Conservation (phyloP, 2,113 vertebrate species). For the Lepus americanus region DNA sequence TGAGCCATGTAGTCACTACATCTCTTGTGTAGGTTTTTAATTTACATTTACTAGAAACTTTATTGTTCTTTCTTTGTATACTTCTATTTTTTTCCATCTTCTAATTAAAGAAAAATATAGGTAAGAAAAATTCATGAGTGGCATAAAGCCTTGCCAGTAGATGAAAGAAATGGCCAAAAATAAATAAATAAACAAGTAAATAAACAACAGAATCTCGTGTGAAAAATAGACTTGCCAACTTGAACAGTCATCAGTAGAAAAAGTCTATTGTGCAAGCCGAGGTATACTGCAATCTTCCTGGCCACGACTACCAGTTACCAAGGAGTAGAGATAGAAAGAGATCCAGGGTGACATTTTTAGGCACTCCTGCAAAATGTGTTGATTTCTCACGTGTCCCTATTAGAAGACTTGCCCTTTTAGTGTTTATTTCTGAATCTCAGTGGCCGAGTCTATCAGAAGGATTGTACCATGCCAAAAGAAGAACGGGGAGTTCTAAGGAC, state of each 20-base stretch:
- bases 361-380: background rate
- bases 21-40: conserved; percentile 35
- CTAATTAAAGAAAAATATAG: conserved; percentile 42
- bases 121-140: background rate
- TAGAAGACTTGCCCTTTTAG: conserved; percentile 35
- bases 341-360: background rate
- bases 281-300: background rate
- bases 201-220: background rate
- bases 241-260: background rate
- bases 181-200: background rate
- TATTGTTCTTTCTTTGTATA: background rate
- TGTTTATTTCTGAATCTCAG: conserved; percentile 3
- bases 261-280: background rate
- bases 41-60: background rate
- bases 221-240: background rate
- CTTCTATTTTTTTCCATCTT: conserved; percentile 30
- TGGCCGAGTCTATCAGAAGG: background rate
- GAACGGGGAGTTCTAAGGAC: background rate
- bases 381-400: background rate
- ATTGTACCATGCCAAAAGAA: conserved; percentile 45
- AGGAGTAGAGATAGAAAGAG: background rate
- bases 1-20: conserved; percentile 22
- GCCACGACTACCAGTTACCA: background rate
- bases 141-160: rapidly evolving
- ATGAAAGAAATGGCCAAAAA: background rate